Evolutionary conservation across 2,888 invertebrate genomes (phyloP), one percentile per base, ranked within the genome.

Genomic region (Tolmerus cingulatus): DNA sequence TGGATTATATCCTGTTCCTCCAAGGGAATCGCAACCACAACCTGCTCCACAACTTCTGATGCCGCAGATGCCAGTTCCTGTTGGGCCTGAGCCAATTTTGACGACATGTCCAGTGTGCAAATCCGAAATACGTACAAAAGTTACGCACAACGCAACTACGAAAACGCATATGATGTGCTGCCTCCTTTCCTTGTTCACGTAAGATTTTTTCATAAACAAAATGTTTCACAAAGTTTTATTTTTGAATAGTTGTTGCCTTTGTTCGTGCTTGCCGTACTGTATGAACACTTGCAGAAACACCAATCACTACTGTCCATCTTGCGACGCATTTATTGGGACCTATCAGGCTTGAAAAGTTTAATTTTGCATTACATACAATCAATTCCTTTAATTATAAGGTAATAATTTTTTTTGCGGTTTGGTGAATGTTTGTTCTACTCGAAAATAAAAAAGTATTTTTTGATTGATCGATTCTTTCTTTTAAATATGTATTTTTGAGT

Each of bases 301-400:
- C 55, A 76, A 74, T 40, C 86, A 87, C 79, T 86, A 81, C 23
- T 87, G 87, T 30, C 87, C 87, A 16, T 79, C 51, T 66, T 87
- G 87, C 34, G 40, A 86, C 8, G 81, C 74, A 14, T 85, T 85
- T 19, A 85, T 85, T n/a, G 85, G 85, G 5, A 85, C 85, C 23
- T 85, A 85, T 85, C 46, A 74, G 43, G 74, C 85, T 16, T 85
- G 30, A 85, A 23, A 34, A 7, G 23, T n/a, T 76, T 76, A 0
- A 16, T 3, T 43, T 46, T 4, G 3, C 14, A 43, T 43, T 14
- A 43, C 3, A 43, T 43, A 43, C 3, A 43, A 14, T 43, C 1
- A 43, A 14, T 14, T 43, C 3, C 43, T 40, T 9, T 1, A 40
- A 40, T 0, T 40, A 40, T 40, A 12, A 43, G 40, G 9, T 7